Base-by-base conservation (phyloP, 2,113 vertebrate species). In the Chionis minor region DNA sequence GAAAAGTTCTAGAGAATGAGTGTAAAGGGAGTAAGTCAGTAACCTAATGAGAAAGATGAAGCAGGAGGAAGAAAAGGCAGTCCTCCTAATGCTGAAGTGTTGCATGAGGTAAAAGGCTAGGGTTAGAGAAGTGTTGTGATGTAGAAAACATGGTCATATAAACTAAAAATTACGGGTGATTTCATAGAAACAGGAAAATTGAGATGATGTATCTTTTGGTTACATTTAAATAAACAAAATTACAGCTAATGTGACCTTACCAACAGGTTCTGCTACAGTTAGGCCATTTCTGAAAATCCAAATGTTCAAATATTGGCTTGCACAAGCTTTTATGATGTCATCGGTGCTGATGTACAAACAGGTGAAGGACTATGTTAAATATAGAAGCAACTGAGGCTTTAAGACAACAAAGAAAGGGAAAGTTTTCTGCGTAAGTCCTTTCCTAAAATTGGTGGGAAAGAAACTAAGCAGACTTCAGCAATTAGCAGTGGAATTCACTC, bases 1-100 rank as follows among this genome's bases (percentile, higher is more conserved):
- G 92, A 90, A 92, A 93, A 95, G 79, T 94, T 96, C 67, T 86
- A 71, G 79, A 86, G 87, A 84, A 61, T 32, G 35, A 87, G 19
- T 33, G 11, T 90, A 58, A 80, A 72, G 65, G 54, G 55, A 93
- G 13, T 61, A 66, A 90, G 54, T 73, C 69, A 78, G 86, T 40
- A 83, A 47, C 77, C 69, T 51, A 35, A 88, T 75, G 61, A 83
- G n/a, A 47, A 66, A 77, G 72, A 67, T 26, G 38, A 67, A 79
- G 44, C 52, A 75, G 45, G 17, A 88, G 33, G 33, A 75, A 67
- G 30, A 67, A 15, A 72, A 87, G 81, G 22, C 40, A 63, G n/a
- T 47, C 7, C 30, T 54, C 11, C 1, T 35, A 49, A 40, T 20
- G 22, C 14, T 84, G 55, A 49, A 91, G 14, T 49, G 35, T 4